Base-by-base conservation (phyloP, 1,140 invertebrate genomes). In the Aphelinus atriplicis region DNA sequence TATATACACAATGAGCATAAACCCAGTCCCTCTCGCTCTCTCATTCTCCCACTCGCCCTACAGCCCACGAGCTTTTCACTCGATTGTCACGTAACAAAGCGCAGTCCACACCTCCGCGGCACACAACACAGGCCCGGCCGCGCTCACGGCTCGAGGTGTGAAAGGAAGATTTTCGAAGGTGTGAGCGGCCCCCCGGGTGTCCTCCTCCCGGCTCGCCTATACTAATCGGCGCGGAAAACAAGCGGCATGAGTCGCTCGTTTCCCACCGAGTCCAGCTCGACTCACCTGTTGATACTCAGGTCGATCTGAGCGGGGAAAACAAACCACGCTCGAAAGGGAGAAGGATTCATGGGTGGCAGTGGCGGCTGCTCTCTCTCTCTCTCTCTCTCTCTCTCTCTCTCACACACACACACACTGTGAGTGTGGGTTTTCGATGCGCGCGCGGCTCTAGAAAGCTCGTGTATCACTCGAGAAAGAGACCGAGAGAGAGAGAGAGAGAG, bases 151-250 rank as follows among this genome's bases (percentile, higher is more conserved):
- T 43, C 4, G 63, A 81, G 78, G 81, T 81, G 80, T 78, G 82
- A 83, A 82, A 77, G 78, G 81, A 80, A 72, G 77, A 81, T 81
- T 80, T 83, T 79, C 74, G 77, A 75, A 83, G 81, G 83, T 83
- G 81, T 80, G 79, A 82, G 82, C 81, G 76, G 76, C 65, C 71
- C 80, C 80, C 81, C 82, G 81, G 81, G 83, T 81, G 80, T 82
- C 77, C 62, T 67, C 47, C 80, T 73, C 76, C 80, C 80, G 74
- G 78, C 78, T 81, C 70, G 45, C 63, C 5, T 42, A 43, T 78
- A 79, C 83, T 82, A 84, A 84, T 84, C 82, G 80, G 78, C 80
- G 79, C 82, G 84, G 83, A 82, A 85, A 83, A 84, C 82, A 83
- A 84, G 84, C 82, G 80, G 79, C 80, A 83, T 84, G 82, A 84